Evolutionary conservation across 2,888 invertebrate genomes (phyloP).

Genomic region (Eupelmus urozonus): DNA sequence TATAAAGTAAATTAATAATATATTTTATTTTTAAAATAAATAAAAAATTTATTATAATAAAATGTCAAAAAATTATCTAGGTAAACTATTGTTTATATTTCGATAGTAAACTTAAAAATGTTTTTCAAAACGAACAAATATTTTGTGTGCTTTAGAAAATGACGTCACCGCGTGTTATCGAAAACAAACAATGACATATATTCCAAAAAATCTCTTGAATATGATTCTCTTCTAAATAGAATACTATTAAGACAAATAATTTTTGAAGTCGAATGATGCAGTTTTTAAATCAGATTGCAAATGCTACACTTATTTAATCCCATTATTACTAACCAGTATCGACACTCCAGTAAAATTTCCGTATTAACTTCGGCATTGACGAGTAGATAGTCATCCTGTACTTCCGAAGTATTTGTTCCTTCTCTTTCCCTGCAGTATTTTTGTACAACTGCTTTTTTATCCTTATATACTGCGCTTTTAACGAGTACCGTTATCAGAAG

Average conservation of each 20-base stretch:
- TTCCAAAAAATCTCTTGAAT: no score
- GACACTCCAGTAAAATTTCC: constrained; percentile 78
- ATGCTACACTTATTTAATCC: no score
- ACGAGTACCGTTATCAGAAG: neutral
- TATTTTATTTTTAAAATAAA: neutral
- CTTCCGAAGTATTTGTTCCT: constrained; percentile 3
- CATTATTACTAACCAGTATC: constrained; percentile 77
- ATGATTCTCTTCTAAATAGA: no score
- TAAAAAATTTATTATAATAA: neutral
- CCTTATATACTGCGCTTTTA: neutral
- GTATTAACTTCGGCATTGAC: constrained; percentile 76
- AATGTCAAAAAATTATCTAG: constrained; percentile 13
- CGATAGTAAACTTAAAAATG: constrained; percentile 15
- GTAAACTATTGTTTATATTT: no score
- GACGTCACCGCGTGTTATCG: no score
- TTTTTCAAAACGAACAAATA: neutral
- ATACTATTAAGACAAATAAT: no score
- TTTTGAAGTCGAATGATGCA: no score
- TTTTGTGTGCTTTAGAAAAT: no score
- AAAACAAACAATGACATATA: no score
- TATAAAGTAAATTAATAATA: neutral
- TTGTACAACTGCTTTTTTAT: constrained; percentile 55
- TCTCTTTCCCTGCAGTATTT: constrained; percentile 77
- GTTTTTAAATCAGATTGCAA: no score
- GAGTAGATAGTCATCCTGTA: constrained; percentile 70